Percentiles rank a stretch among this genome's conserved stretches.
These are phyloP conservation scores for Arbacia lixula DNA, from an alignment of 53 echinoderm and acorn worm species.

Conservation along the genomic window DNA sequence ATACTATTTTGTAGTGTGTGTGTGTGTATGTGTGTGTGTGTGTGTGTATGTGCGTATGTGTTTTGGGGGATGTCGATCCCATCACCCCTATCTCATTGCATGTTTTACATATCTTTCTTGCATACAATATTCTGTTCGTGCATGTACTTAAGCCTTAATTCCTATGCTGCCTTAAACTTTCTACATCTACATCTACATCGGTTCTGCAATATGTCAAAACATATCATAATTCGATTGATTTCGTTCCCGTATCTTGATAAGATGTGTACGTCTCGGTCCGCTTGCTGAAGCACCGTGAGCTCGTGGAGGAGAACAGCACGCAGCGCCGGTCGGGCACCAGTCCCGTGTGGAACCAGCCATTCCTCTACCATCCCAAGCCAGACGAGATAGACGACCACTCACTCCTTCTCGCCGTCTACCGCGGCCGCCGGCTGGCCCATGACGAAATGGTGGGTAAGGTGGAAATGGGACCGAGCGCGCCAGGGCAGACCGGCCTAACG, in stretches of 20 bases:
- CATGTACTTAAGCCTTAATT: too few relatives aligned
- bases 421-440: constrained; percentile 30
- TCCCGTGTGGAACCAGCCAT: constrained; percentile 72
- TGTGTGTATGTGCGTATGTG: too few relatives aligned
- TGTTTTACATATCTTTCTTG: too few relatives aligned
- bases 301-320: constrained; percentile 40
- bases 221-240: too few relatives aligned
- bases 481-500: constrained; percentile 47
- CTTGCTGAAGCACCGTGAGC: constrained; percentile 17
- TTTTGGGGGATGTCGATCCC: too few relatives aligned
- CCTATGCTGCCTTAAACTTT: too few relatives aligned
- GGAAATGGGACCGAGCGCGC: constrained; percentile 21
- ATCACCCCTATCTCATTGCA: too few relatives aligned
- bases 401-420: constrained; percentile 39
- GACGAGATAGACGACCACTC: constrained; percentile 46
- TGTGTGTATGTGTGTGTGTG: too few relatives aligned
- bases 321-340: constrained; percentile 42
- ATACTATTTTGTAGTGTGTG: too few relatives aligned
- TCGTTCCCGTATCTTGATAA: background rate
- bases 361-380: constrained; percentile 55
- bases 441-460: constrained; percentile 47
- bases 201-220: too few relatives aligned
- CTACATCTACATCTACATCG: too few relatives aligned
- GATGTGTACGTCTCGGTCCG: constrained; percentile 41
- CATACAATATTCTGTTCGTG: too few relatives aligned